Conservation (phyloP, 2,113 vertebrate genomes). For the Dasyurus viverrinus region DNA sequence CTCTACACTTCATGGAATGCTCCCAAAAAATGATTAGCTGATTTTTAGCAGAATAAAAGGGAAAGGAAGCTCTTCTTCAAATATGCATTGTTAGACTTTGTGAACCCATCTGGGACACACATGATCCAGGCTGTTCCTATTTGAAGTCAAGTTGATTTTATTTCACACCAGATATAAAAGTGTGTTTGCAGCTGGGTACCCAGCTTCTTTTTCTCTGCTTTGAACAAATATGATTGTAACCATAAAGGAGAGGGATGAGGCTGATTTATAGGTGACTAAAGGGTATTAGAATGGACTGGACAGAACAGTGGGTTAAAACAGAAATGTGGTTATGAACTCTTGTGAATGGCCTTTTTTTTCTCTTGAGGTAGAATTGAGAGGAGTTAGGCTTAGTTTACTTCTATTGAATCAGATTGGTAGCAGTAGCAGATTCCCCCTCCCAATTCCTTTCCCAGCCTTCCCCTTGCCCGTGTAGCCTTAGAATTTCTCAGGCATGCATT, state of each 20-base stretch:
- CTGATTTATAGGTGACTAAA: not conserved
- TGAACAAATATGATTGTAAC: not conserved
- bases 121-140: not conserved
- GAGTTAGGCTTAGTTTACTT: not conserved
- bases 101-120: not conserved
- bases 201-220: not conserved
- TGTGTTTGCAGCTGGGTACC: not conserved
- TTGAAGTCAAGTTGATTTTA: not conserved
- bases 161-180: not conserved
- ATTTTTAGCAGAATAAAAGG: not conserved
- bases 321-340: not conserved
- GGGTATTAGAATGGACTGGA: not conserved
- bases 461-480: not conserved
- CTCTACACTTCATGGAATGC: not conserved
- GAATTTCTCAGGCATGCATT: not conserved
- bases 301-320: not conserved
- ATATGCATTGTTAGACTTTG: not conserved
- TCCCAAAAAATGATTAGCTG: not conserved
- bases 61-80: not conserved
- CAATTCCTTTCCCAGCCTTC: not conserved
- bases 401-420: not conserved
- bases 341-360: not conserved
- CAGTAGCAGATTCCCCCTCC: not conserved
- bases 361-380: not conserved
- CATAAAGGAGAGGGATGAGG: not conserved